These are phyloP conservation scores for Columbina picui DNA, from an alignment of 2,113 vertebrate genomes.

Conservation along the genomic window DNA sequence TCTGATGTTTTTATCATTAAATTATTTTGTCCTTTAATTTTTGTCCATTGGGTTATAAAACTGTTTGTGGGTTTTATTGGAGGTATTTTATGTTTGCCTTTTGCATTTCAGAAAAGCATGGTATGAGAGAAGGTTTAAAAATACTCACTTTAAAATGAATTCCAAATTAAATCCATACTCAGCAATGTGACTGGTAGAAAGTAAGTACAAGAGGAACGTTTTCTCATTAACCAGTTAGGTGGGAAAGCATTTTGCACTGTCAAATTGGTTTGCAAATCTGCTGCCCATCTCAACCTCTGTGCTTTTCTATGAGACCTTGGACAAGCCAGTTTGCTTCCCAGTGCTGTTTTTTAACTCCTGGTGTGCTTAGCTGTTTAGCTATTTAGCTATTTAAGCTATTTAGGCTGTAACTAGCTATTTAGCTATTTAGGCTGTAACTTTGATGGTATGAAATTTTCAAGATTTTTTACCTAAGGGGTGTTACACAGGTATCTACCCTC, in stretches of 20 bases:
- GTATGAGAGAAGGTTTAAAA: conserved; percentile 59
- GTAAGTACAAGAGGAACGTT: conserved; percentile 59
- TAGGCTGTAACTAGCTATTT: background rate
- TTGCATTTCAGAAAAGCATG: conserved; percentile 63
- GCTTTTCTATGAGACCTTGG: background rate
- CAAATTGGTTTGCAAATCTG: background rate
- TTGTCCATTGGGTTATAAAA: background rate
- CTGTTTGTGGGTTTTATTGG: background rate
- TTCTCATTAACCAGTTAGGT: conserved; percentile 52
- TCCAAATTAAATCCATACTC: conserved; percentile 62
- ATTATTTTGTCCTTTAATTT: background rate
- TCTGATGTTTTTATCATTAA: background rate
- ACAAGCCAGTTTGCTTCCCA: background rate
- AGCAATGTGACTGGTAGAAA: conserved; percentile 58
- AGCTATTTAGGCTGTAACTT: background rate
- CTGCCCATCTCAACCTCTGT: background rate
- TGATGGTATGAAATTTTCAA: background rate
- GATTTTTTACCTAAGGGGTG: background rate
- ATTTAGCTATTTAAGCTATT: too few species aligned
- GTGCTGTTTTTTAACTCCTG: background rate
- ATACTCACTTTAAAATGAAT: conserved; percentile 58
- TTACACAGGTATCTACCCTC: background rate
- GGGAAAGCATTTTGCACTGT: background rate
- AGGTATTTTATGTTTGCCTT: conserved; percentile 18
- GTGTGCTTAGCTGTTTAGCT: too few species aligned